These are phyloP conservation scores for Solea solea DNA, from an alignment of 2,113 vertebrate species.

Conservation along the genomic window DNA sequence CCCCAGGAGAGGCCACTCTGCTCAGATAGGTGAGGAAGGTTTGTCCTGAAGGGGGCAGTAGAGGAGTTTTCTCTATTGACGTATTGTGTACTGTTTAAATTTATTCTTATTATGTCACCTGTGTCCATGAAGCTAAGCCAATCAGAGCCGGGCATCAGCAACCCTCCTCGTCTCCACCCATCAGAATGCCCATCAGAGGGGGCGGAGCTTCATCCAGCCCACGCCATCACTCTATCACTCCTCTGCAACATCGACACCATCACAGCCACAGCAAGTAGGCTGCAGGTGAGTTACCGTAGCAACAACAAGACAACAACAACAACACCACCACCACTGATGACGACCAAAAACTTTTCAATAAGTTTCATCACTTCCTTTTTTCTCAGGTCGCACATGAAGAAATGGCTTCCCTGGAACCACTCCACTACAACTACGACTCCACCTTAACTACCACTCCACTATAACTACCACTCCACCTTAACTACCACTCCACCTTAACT, in stretches of 20 bases:
- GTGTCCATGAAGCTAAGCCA: conserved; percentile 84
- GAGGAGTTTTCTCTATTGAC: neutral
- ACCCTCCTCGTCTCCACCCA: conserved; percentile 82
- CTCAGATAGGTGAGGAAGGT: conserved; percentile 87
- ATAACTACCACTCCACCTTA: neutral
- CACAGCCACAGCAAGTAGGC: conserved; percentile 45
- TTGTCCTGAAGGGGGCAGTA: neutral
- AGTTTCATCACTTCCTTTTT: conserved; percentile 7
- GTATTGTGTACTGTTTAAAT: neutral
- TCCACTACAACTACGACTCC: neutral
- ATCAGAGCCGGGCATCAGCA: conserved; percentile 86
- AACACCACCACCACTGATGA: neutral
- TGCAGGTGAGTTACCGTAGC: conserved; percentile 39
- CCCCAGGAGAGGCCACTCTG: conserved; percentile 86
- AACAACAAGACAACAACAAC: neutral
- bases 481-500: conserved; percentile 14
- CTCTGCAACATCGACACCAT: conserved; percentile 21
- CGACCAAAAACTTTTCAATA: neutral
- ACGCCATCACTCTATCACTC: conserved; percentile 75
- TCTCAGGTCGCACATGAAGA: conserved; percentile 8
- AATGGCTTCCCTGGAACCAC: conserved; percentile 47
- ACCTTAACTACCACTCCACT: neutral
- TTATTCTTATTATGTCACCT: neutral
- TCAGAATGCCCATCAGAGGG: conserved; percentile 82
- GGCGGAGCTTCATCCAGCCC: conserved; percentile 76